These are phyloP conservation scores for Bradypodion ventrale DNA, from an alignment of 2,797 vertebrate genomes.

Conservation along the genomic window DNA sequence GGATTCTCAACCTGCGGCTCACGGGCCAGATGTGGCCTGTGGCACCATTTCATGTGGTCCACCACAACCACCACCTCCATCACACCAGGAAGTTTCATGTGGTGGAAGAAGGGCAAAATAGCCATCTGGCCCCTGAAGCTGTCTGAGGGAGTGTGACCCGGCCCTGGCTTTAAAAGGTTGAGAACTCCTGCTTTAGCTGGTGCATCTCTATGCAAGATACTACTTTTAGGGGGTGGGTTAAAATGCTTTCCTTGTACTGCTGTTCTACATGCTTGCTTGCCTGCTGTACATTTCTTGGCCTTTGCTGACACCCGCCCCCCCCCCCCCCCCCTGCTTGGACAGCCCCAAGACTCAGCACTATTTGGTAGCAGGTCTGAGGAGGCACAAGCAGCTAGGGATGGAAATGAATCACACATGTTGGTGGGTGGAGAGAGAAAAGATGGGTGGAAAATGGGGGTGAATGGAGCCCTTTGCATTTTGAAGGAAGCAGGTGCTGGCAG, in stretches of 20 bases:
- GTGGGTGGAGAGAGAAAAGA: background rate
- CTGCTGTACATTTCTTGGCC: background rate
- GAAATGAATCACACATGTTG: background rate
- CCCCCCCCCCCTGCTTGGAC: background rate
- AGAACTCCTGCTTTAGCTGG: too few species aligned
- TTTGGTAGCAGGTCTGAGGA: background rate
- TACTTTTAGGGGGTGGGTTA: background rate
- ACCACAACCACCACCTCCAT: too few species aligned
- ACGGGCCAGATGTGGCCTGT: too few species aligned
- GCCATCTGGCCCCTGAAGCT: too few species aligned
- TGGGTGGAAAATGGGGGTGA: background rate
- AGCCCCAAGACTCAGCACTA: background rate
- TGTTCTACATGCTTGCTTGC: background rate
- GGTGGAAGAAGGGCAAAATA: too few species aligned
- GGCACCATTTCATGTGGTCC: too few species aligned
- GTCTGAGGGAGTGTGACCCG: too few species aligned
- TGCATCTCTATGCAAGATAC: too few species aligned
- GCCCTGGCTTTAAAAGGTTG: too few species aligned
- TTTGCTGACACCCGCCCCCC: background rate
- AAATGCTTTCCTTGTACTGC: background rate
- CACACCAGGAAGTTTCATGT: too few species aligned
- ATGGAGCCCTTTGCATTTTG: too few species aligned
- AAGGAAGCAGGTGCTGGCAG: background rate
- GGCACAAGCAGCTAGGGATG: background rate
- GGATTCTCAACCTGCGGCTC: too few species aligned